These are phyloP conservation scores for Myotis lucifugus DNA, from an alignment of 2,113 vertebrate species.

Conservation along the genomic window DNA sequence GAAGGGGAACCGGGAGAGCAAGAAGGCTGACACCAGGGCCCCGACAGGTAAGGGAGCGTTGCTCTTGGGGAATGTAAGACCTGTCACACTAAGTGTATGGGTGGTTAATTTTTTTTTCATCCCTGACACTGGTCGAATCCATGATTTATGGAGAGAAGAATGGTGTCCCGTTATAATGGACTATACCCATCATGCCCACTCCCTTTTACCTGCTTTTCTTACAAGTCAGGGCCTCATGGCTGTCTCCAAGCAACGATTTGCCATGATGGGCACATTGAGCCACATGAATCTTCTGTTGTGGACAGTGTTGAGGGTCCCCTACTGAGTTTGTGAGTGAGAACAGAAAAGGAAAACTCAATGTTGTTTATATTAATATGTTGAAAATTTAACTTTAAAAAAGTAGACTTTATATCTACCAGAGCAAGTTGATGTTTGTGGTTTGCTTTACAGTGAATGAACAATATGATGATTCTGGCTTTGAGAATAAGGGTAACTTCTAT, in stretches of 20 bases:
- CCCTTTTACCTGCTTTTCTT: not conserved
- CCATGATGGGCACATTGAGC: not conserved
- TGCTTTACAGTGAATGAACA: not conserved
- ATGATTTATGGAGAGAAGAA: not conserved
- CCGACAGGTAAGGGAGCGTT: slow-evolving; percentile 82
- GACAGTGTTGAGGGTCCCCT: not conserved
- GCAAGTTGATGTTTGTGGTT: not conserved
- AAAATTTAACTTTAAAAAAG: not conserved
- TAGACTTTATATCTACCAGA: not conserved
- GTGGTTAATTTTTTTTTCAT: not conserved
- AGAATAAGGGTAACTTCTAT: not conserved
- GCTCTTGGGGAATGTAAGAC: not conserved
- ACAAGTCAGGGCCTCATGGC: not conserved
- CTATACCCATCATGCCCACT: not conserved
- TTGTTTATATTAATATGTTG: not conserved
- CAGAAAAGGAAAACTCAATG: not conserved
- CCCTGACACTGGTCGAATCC: not conserved
- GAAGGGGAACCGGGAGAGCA: slow-evolving; percentile 83
- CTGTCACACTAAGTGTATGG: not conserved
- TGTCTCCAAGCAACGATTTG: not conserved
- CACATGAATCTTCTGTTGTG: not conserved
- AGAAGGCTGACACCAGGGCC: slow-evolving; percentile 81
- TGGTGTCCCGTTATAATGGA: not conserved
- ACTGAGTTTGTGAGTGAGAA: not conserved
- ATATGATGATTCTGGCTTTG: not conserved